Base-by-base conservation (phyloP, 2,797 vertebrate genomes). In the Muscicapa striata region DNA sequence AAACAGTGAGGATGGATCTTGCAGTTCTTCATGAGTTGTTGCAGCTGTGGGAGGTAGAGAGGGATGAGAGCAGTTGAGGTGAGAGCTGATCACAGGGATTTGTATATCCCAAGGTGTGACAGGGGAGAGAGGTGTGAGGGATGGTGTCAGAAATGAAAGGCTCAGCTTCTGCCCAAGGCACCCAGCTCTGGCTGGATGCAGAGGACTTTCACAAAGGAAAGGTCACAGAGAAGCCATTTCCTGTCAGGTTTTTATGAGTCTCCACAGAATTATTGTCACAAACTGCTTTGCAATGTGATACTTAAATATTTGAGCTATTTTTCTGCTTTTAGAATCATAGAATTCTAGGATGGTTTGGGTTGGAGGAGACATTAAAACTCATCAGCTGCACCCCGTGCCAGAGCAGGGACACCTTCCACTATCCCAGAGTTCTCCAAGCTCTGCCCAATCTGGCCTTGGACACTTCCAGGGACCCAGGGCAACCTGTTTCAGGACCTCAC, bases 391-490 rank as follows among this genome's bases (percentile, higher is more conserved):
- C 13, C 6, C 29, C 5, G 5, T 72, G 15, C 6, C 22, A 24
- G n/a, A 14, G 4, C 27, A 57, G 40, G 34, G 52, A 43, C 22
- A 43, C 5, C 5, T 27, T 30, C 26, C 26, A 20, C 32, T 18
- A 0, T 3, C 20, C n/a, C 16, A 69, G n/a, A n/a, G 0, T 45
- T 14, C 29, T 61, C 19, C 34, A 63, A 69, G 15, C 19, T 15
- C 36, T 1, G 0, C 2, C 63, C 57, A 73, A 0, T 19, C 22
- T 29, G 52, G 4, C 34, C 59, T 48, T 29, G 34, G 40, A 11
- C 59, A 48, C 15, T 72, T 15, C 19, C 46, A 90, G 67, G 66
- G 13, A 29, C 29, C 12, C 62, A 57, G 46, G 2, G 15, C 9
- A 52, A 0, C 11, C 64, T 30, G 16, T 51, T 17, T 63, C 49